Conservation (phyloP, 2,113 vertebrate species). For the Hoplias malabaricus region DNA sequence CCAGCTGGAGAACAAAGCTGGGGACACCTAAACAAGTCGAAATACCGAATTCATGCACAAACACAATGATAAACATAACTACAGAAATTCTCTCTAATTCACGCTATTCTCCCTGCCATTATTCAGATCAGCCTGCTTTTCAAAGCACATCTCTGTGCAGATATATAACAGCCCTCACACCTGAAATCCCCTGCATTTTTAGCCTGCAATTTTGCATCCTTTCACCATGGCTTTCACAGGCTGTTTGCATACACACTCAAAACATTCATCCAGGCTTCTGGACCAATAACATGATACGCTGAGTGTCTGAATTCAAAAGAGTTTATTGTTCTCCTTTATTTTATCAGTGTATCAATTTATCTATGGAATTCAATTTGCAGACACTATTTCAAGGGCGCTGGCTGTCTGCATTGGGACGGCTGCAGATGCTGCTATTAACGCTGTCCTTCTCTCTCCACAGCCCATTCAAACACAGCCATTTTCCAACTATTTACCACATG, state of each 20-base stretch:
- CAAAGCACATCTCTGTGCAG: neutral
- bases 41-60: slow-evolving; percentile 1
- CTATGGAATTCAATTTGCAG: slow-evolving; percentile 33
- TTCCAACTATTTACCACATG: slow-evolving; percentile 35
- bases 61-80: slow-evolving; percentile 17
- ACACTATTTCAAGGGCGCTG: slow-evolving; percentile 31
- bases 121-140: slow-evolving; percentile 7
- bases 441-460: slow-evolving; percentile 14
- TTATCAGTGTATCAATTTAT: slow-evolving; percentile 31
- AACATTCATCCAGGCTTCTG: slow-evolving; percentile 6
- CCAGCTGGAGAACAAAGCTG: neutral
- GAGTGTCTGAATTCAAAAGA: slow-evolving; percentile 11
- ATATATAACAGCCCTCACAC: neutral
- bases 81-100: slow-evolving; percentile 8
- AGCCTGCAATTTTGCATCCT: slow-evolving; percentile 19
- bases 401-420: neutral
- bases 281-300: neutral
- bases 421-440: slow-evolving; percentile 32
- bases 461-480: slow-evolving; percentile 37
- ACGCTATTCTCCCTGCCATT: neutral
- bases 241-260: slow-evolving; percentile 2
- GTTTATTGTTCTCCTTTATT: slow-evolving; percentile 14
- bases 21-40: slow-evolving; percentile 4
- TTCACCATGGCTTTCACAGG: neutral
- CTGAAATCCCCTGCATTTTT: slow-evolving; percentile 16